These are phyloP conservation scores for Peromyscus polionotus DNA, from an alignment of 2,113 vertebrate species.

Conservation along the genomic window DNA sequence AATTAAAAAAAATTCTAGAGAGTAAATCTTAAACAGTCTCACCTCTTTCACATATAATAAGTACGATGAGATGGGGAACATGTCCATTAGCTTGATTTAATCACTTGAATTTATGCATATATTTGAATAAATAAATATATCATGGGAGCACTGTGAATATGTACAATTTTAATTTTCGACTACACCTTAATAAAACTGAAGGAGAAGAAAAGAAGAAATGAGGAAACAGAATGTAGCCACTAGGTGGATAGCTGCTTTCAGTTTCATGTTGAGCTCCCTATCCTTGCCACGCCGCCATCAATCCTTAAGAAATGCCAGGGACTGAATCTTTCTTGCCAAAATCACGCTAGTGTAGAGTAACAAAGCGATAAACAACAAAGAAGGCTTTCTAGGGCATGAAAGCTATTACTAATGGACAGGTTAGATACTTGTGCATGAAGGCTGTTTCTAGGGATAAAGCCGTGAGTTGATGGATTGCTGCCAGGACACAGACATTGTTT, in stretches of 20 bases:
- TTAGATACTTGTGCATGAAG: background rate
- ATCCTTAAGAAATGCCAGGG: constrained; percentile 41
- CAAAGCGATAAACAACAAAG: constrained; percentile 11
- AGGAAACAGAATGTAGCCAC: background rate
- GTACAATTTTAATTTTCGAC: background rate
- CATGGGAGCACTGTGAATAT: background rate
- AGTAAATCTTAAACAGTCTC: background rate
- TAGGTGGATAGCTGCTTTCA: constrained; percentile 28
- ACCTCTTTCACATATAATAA: background rate
- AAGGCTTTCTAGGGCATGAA: constrained; percentile 32
- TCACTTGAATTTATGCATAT: background rate
- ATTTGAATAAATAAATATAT: background rate
- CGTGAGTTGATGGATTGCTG: background rate
- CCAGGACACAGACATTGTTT: background rate
- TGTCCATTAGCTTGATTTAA: background rate
- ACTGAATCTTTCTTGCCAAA: constrained; percentile 28
- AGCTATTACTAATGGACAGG: background rate
- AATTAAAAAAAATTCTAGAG: background rate
- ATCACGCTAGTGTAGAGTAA: constrained; percentile 28
- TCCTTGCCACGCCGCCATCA: constrained; percentile 57
- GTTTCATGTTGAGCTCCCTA: constrained; percentile 3
- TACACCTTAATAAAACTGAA: background rate
- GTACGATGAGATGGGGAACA: too few relatives aligned
- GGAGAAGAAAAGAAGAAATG: background rate
- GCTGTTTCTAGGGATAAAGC: background rate